These are phyloP conservation scores for Chydorus sphaericus DNA, from an alignment of 2,888 invertebrate genomes.

Conservation along the genomic window DNA sequence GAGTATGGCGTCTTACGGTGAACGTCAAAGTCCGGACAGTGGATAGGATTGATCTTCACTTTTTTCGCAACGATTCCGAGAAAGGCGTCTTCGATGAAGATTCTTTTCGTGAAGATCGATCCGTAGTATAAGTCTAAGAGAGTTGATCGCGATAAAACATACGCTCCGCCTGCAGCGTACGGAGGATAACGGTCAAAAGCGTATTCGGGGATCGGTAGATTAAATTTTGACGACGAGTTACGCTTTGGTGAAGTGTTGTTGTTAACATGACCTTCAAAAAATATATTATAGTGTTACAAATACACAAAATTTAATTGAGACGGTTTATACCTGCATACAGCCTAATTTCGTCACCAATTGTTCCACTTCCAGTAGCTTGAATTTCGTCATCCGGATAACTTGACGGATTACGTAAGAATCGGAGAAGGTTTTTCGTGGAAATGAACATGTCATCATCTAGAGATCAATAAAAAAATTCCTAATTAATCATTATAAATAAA, in stretches of 20 bases:
- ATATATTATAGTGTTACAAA: too few species aligned
- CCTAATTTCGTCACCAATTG: too few species aligned
- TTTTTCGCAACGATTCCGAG: conserved; percentile 72
- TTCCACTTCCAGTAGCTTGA: background rate
- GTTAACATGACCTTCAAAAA: too few species aligned
- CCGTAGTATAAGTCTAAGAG: conserved; percentile 58
- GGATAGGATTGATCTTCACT: conserved; percentile 54
- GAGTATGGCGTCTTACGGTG: conserved; percentile 54
- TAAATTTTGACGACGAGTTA: conserved; percentile 73
- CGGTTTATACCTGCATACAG: too few species aligned
- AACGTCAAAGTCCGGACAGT: conserved; percentile 64
- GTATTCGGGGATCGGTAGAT: conserved; percentile 66
- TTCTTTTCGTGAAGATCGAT: conserved; percentile 65
- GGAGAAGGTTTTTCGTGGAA: conserved; percentile 64
- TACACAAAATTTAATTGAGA: too few species aligned
- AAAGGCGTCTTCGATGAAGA: conserved; percentile 81
- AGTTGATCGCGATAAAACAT: conserved; percentile 56
- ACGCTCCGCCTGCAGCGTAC: conserved; percentile 78
- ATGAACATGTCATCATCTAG: conserved; percentile 92
- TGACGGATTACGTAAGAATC: conserved; percentile 51
- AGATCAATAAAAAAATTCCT: too few species aligned
- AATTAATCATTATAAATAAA: too few species aligned
- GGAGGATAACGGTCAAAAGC: conserved; percentile 78
- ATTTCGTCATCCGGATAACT: conserved; percentile 39
- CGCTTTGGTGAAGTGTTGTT: too few species aligned